phyloP scores from a whole-genome alignment of 2,113 vertebrate species.

The Leiothrix lutea region DNA sequence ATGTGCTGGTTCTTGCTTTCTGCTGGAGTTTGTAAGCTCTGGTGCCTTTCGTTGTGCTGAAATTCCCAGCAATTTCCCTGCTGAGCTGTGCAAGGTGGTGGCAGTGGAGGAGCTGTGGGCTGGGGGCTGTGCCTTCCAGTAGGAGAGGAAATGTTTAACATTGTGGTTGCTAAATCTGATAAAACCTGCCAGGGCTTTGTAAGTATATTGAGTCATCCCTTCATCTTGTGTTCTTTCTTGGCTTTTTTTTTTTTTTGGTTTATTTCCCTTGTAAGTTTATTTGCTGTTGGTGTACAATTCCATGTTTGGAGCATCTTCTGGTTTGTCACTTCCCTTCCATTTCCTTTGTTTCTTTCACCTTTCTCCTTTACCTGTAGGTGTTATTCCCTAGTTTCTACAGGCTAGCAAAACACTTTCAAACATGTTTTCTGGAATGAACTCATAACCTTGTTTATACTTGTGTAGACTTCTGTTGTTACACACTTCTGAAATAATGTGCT shows the following conservation, averaged over 20 bases:
- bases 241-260: background rate
- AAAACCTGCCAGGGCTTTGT: background rate
- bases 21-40: background rate
- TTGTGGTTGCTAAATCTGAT: background rate
- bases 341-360: background rate
- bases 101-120: background rate
- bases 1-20: background rate
- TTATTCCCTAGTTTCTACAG: background rate
- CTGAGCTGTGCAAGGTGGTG: background rate
- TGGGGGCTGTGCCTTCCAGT: rapidly evolving
- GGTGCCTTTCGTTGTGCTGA: background rate
- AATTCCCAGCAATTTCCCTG: background rate
- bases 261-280: background rate
- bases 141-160: background rate
- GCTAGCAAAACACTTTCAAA: background rate
- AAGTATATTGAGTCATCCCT: background rate
- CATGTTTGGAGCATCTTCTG: background rate
- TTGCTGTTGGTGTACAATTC: background rate
- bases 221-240: background rate
- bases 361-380: background rate
- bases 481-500: background rate
- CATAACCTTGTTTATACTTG: background rate
- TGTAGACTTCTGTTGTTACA: background rate
- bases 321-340: background rate
- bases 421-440: background rate